Conservation (phyloP, 64 coral and sea anemone genomes). For the Astreopora myriophthalma region DNA sequence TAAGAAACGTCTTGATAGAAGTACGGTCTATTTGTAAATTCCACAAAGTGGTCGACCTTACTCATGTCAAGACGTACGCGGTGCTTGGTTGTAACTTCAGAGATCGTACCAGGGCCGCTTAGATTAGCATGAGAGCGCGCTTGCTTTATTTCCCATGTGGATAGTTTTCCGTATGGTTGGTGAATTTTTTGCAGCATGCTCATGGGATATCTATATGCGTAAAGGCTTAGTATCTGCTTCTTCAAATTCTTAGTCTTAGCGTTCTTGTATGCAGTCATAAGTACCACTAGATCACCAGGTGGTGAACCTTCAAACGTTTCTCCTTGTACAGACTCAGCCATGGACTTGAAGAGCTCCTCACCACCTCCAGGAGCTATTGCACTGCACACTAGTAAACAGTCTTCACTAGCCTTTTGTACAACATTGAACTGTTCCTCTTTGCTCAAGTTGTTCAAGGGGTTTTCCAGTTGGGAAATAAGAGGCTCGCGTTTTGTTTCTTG, state of each 20-base stretch:
- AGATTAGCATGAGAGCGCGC: neutral
- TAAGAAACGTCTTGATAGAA: constrained; percentile 42
- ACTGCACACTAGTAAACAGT: too few species aligned
- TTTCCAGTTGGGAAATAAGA: too few species aligned
- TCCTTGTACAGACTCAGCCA: too few species aligned
- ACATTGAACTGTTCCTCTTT: too few species aligned
- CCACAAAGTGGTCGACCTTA: constrained; percentile 30
- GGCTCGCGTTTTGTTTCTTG: too few species aligned
- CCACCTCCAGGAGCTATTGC: too few species aligned
- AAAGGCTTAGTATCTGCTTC: neutral
- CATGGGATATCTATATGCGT: neutral
- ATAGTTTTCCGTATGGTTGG: neutral
- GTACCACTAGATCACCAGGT: neutral
- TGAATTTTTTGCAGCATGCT: neutral
- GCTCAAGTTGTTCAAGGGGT: too few species aligned
- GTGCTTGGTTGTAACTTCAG: neutral
- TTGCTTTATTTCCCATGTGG: constrained; percentile 3
- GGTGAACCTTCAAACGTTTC: neutral
- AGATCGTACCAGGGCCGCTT: neutral
- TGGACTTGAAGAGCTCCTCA: too few species aligned
- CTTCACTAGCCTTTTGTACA: too few species aligned
- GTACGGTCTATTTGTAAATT: constrained; percentile 16
- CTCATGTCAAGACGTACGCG: constrained; percentile 27
- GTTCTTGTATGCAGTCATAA: constrained; percentile 9
- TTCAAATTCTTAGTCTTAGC: neutral